Conservation (phyloP, 1,140 invertebrate species). For the Papilio dardanus region DNA sequence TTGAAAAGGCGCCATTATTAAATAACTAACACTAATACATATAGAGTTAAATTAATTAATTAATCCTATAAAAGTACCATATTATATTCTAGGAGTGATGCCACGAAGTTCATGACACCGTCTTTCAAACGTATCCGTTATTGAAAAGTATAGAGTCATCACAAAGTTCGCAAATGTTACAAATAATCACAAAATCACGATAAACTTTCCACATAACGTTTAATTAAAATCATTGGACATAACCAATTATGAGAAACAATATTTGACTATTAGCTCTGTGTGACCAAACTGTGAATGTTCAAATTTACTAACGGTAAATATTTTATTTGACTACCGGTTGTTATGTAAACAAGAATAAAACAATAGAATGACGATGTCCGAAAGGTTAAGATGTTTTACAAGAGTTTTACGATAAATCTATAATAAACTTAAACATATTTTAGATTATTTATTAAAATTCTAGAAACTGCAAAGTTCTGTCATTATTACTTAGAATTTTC, state of each 20-base stretch:
- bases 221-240: background rate
- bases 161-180: background rate
- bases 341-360: background rate
- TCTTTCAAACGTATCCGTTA: background rate
- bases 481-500: no score
- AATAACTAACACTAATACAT: no score
- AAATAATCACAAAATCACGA: background rate
- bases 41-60: no score
- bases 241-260: background rate
- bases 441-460: background rate
- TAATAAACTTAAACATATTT: background rate
- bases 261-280: background rate
- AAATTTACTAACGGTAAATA: background rate
- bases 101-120: background rate
- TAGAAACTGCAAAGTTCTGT: no score
- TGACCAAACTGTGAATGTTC: background rate
- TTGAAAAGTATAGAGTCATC: no score
- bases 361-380: slow-evolving; percentile 1
- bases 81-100: background rate
- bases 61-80: background rate
- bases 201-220: background rate
- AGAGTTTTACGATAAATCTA: background rate
- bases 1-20: no score
- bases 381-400: background rate
- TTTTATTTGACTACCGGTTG: slow-evolving; percentile 3